Percentiles rank a stretch among this genome's conserved stretches.
These are phyloP conservation scores for Carassius auratus DNA, from an alignment of 2,113 vertebrate genomes.

Conservation along the genomic window DNA sequence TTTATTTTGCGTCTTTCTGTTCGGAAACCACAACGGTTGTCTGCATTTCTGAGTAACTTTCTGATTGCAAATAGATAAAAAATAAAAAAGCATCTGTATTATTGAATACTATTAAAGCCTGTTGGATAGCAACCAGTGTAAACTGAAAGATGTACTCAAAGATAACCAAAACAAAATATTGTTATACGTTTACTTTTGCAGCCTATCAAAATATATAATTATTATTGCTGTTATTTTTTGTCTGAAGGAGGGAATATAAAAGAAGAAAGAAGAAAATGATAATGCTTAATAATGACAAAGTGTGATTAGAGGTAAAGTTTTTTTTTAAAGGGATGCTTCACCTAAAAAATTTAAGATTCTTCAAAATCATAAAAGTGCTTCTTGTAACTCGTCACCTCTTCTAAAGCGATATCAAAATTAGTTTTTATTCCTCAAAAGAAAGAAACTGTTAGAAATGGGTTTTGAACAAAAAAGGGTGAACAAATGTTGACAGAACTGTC, in stretches of 20 bases:
- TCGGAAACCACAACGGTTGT: background rate
- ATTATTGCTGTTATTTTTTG: background rate
- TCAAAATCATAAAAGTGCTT: too few relatives aligned
- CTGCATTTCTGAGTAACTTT: constrained; percentile 10
- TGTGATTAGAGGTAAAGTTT: background rate
- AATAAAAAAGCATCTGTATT: background rate
- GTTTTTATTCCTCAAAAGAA: background rate
- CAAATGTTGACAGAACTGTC: background rate
- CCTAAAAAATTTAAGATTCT: too few relatives aligned
- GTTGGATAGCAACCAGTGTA: constrained; percentile 35
- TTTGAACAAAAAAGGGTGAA: background rate
- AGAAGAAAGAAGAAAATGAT: background rate
- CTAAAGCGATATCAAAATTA: too few relatives aligned
- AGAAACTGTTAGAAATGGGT: background rate
- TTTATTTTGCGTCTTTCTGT: constrained; percentile 1
- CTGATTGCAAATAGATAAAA: constrained; percentile 20
- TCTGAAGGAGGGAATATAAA: background rate
- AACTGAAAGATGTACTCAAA: background rate
- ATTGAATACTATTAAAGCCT: constrained; percentile 24
- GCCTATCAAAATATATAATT: constrained; percentile 5
- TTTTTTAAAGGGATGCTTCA: too few relatives aligned
- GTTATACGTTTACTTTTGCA: constrained; percentile 23
- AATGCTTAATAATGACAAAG: background rate
- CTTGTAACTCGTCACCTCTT: too few relatives aligned
- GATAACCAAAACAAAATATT: background rate